Base-by-base conservation (phyloP, 2,797 vertebrate species). In the Oophaga sylvatica region DNA sequence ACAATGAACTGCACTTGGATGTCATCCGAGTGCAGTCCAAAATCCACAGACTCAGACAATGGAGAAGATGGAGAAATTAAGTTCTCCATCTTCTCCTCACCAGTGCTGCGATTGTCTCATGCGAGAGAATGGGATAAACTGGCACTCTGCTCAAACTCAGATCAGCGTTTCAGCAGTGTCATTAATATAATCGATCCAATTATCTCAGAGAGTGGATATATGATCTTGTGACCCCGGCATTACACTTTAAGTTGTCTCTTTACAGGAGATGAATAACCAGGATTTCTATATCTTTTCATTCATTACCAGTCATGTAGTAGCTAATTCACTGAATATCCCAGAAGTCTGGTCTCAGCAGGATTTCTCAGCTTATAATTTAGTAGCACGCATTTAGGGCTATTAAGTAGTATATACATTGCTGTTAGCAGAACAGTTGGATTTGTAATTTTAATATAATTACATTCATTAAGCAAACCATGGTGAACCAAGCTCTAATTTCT, bases 381-480 rank as follows among this genome's bases (percentile, higher is more conserved):
- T 9, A 77, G 22, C 71, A 62, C 19, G 7, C n/a, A 71, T 35
- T 17, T 62, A 81, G 41, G 73, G 29, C 62, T 70, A 31, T 75
- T 57, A 57, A 81, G 65, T 26, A 67, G 67, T 60, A 41, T 63
- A 86, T 68, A 35, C 26, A 62, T 81, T 59, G 15, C 78, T 48
- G 67, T 57, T 59, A 81, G 79, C 53, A 26, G 29, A 80, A 56
- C 77, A 71, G 16, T 53, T 86, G 85, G 63, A 22, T 65, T 84
- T 76, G 71, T 45, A 73, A 84, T 84, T 84, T 75, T 62, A 60
- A 62, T 35, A 84, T 84, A 84, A 75, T 75, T 75, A 84, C 70
- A 75, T 75, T 76, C 57, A 76, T 84, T 76, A 76, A 60, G 83
- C 35, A 76, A 84, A 84, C 81, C 67, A 59, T 79, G 53, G 76